Evolutionary conservation across 2,888 invertebrate species (phyloP).

Genomic region (Eulithis testata): DNA sequence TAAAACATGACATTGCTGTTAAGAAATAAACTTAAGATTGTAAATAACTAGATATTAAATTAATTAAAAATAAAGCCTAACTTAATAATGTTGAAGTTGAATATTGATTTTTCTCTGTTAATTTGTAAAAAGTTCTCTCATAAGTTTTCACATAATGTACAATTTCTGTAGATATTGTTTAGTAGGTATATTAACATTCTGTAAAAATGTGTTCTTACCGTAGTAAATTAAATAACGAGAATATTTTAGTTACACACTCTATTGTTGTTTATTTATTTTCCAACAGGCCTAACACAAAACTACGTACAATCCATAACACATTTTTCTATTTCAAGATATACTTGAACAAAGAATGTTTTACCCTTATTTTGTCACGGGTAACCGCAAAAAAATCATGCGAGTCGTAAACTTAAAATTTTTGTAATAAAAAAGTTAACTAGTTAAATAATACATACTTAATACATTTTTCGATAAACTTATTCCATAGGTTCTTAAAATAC

Average conservation of each 20-base stretch:
- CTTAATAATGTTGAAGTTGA: constrained; percentile 82
- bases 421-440: too few species aligned
- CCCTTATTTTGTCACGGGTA: too few species aligned
- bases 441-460: too few species aligned
- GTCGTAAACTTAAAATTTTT: too few species aligned
- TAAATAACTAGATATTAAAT: constrained; percentile 76
- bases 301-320: too few species aligned
- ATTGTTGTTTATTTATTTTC: constrained; percentile 65
- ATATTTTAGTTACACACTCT: constrained; percentile 83
- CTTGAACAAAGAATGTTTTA: too few species aligned
- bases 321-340: too few species aligned
- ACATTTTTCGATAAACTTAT: too few species aligned
- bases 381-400: too few species aligned
- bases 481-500: too few species aligned
- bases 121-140: constrained; percentile 75
- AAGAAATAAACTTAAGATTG: constrained; percentile 57
- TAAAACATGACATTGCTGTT: constrained; percentile 72
- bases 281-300: constrained; percentile 1
- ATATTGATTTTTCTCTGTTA: constrained; percentile 77
- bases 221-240: constrained; percentile 85
- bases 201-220: constrained; percentile 85
- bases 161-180: constrained; percentile 84
- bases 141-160: constrained; percentile 84
- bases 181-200: constrained; percentile 84
- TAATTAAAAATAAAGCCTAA: constrained; percentile 71